A percentile compares a stretch with the other conserved stretches of the same genome.
Evolutionary conservation across 2,113 vertebrate genomes (phyloP).

Genomic region (Pelusios castaneus): DNA sequence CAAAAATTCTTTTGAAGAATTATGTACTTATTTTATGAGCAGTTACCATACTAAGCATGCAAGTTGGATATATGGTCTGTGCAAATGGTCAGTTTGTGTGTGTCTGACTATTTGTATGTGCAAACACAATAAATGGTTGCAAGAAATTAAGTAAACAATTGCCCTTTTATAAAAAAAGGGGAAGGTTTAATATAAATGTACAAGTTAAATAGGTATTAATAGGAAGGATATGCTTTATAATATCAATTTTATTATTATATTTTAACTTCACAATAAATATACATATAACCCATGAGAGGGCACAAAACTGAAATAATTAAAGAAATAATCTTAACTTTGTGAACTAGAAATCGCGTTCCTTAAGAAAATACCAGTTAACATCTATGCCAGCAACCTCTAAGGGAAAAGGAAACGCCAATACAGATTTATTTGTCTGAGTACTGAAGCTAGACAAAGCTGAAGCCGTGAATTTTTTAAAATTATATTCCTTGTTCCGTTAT

Average conservation of each 20-base stretch:
- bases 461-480: background rate
- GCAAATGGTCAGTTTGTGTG: background rate
- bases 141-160: background rate
- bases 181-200: background rate
- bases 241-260: background rate
- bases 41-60: background rate
- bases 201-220: background rate
- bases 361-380: background rate
- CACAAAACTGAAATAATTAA: background rate
- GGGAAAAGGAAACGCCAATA: background rate
- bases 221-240: background rate
- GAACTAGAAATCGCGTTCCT: background rate
- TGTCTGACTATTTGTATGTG: background rate
- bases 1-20: accelerated
- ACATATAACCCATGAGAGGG: background rate
- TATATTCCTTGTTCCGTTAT: background rate
- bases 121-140: background rate
- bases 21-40: background rate
- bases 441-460: background rate
- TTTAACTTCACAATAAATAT: background rate
- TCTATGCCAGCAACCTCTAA: background rate
- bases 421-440: background rate
- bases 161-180: accelerated
- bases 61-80: background rate
- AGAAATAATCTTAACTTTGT: background rate